Evolutionary conservation across 2,797 vertebrate species (phyloP).

Genomic region (Silurus aristotelis): DNA sequence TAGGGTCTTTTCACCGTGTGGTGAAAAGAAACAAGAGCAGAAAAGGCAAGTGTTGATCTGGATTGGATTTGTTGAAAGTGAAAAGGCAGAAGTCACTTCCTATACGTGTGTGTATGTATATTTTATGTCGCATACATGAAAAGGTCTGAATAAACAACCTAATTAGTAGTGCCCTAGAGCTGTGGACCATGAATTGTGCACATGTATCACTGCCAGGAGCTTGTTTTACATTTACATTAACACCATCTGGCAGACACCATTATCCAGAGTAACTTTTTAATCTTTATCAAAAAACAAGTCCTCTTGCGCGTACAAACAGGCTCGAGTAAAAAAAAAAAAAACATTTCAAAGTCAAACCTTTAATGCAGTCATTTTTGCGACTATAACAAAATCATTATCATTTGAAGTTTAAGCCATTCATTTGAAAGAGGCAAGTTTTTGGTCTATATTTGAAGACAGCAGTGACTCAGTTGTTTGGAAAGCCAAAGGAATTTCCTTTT

Average conservation of each 20-base stretch:
- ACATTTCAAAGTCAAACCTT: background rate
- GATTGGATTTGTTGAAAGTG: conserved; percentile 45
- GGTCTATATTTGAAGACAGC: background rate
- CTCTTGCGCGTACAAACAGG: background rate
- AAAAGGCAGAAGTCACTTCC: conserved; percentile 43
- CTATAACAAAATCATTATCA: too few species aligned
- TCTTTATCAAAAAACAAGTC: background rate
- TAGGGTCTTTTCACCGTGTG: conserved; percentile 57
- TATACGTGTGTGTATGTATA: conserved; percentile 26
- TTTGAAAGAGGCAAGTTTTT: background rate
- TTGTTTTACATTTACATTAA: background rate
- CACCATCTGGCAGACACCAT: conserved; percentile 5
- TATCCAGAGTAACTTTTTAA: background rate
- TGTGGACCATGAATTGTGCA: conserved; percentile 22
- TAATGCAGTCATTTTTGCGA: background rate
- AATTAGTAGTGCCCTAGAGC: conserved; percentile 4
- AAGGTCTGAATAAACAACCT: conserved; percentile 32
- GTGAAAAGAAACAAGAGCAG: conserved; percentile 46
- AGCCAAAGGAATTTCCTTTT: conserved; percentile 1
- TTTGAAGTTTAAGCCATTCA: too few species aligned
- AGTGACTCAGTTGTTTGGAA: background rate
- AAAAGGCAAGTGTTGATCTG: conserved; percentile 49
- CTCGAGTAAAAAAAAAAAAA: background rate
- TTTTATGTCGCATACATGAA: conserved; percentile 33
- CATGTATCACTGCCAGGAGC: conserved; percentile 16